Evolutionary conservation across 2,888 invertebrate species (phyloP).

Genomic region (Ophonus ardosiacus): DNA sequence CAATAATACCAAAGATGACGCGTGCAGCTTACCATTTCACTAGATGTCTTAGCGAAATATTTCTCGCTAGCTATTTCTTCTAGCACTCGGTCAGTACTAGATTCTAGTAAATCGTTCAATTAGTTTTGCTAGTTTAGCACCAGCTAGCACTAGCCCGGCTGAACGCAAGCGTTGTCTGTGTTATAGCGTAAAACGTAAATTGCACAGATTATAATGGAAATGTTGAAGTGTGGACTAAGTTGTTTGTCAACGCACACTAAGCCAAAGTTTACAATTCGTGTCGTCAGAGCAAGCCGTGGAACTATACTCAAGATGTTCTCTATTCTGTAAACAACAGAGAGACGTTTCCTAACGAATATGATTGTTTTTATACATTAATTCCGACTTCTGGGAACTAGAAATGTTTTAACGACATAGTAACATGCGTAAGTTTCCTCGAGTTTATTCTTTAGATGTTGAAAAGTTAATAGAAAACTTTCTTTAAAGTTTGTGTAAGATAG

Average conservation of each 20-base stretch:
- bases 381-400: not conserved
- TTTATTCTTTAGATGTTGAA: not conserved
- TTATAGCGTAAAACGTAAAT: not conserved
- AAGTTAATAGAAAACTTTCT: not conserved
- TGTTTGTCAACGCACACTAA: constrained; percentile 10
- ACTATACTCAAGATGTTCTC: not conserved
- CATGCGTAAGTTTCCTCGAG: not conserved
- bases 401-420: not conserved
- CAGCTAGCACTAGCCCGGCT: no score
- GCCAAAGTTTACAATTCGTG: not conserved
- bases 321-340: not conserved
- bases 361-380: not conserved
- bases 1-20: no score
- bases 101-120: no score
- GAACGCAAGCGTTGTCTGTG: no score
- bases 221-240: not conserved
- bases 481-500: not conserved
- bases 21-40: no score
- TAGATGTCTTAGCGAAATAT: no score
- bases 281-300: not conserved
- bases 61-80: no score
- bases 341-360: not conserved
- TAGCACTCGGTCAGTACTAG: no score
- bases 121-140: no score
- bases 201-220: constrained; percentile 14